Evolutionary conservation across 2,888 invertebrate genomes (phyloP).

Genomic region (Drosophila nr. medialis): DNA sequence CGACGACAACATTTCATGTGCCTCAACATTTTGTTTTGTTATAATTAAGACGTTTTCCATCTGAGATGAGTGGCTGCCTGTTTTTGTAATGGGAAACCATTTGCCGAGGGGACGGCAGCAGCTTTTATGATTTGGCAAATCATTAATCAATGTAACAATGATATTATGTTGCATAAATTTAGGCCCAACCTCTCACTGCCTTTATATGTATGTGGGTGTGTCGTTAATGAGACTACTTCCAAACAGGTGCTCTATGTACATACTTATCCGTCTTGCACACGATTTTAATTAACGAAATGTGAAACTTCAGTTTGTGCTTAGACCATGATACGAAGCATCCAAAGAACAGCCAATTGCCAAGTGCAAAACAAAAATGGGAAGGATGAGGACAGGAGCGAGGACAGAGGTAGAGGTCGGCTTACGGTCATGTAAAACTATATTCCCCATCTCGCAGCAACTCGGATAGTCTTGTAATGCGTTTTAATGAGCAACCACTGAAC

Average conservation of each 20-base stretch:
- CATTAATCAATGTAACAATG: slow-evolving; percentile 81
- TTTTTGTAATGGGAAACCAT: slow-evolving; percentile 73
- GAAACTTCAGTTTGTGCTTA: slow-evolving; percentile 65
- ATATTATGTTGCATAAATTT: slow-evolving; percentile 78
- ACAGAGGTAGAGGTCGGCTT: not conserved
- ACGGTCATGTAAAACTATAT: slow-evolving; percentile 42
- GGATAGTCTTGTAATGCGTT: slow-evolving; percentile 39
- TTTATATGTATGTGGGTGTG: slow-evolving; percentile 20
- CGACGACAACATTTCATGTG: slow-evolving; percentile 67
- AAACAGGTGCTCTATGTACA: slow-evolving; percentile 66
- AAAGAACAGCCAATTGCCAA: slow-evolving; percentile 3
- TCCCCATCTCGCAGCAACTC: slow-evolving; percentile 5
- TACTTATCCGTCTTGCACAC: slow-evolving; percentile 57
- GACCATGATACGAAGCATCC: slow-evolving; percentile 40
- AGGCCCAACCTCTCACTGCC: slow-evolving; percentile 16
- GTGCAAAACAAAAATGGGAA: not conserved
- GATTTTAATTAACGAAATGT: slow-evolving; percentile 80
- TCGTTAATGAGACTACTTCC: slow-evolving; percentile 66
- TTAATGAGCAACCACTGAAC: slow-evolving; percentile 50
- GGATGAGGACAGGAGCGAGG: not conserved
- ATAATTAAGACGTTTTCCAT: slow-evolving; percentile 67
- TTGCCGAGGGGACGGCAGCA: slow-evolving; percentile 19
- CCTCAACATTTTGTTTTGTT: slow-evolving; percentile 71
- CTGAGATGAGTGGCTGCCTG: slow-evolving; percentile 63
- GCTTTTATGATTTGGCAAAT: slow-evolving; percentile 79